Evolutionary conservation across 2,113 vertebrate species (phyloP), one percentile per base, ranked within the genome.

Genomic region (Hucho hucho): DNA sequence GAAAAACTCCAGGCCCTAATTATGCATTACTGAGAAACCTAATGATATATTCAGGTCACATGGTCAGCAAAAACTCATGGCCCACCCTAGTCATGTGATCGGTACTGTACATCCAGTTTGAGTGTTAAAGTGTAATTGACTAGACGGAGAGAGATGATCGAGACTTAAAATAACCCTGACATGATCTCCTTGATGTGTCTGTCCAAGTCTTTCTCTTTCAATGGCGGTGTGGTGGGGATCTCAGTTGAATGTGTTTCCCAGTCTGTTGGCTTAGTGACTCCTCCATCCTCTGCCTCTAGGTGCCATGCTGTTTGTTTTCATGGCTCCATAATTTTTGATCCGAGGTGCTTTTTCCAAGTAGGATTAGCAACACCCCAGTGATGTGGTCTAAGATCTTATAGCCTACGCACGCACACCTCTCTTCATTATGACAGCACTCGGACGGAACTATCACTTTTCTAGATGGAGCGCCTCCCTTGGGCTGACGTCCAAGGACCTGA

Each of bases 161-260:
- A 2, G 58, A 7, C 22, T 28, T 64, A 64, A 64, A 64, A 65
- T 29, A 65, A 24, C 24, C 25, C 25, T 26, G 25, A 28, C 5
- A 22, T 64, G 22, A 64, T 13, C 4, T 13, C 24, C 13, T 64
- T 64, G 63, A 26, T 64, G 63, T 64, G 61, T 12, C 4, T 64
- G 4, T 28, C 63, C 9, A 25, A 5, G 25, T 43, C 9, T 43
- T 11, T 43, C 37, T 65, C 24, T 26, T 6, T 5, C 5, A 11
- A 28, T 25, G 25, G 64, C 2, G 26, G 26, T 16, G 64, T 26
- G 24, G 78, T 13, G 26, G 53, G 75, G 83, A 86, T 76, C 76
- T 80, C 61, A 75, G 86, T 80, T 81, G 84, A 86, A 86, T 84
- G 79, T 24, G 70, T 81, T 53, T 78, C 78, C 74, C 74, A 70